Base-by-base conservation (phyloP, 2,888 invertebrate species). In the Chalcis sispes region DNA sequence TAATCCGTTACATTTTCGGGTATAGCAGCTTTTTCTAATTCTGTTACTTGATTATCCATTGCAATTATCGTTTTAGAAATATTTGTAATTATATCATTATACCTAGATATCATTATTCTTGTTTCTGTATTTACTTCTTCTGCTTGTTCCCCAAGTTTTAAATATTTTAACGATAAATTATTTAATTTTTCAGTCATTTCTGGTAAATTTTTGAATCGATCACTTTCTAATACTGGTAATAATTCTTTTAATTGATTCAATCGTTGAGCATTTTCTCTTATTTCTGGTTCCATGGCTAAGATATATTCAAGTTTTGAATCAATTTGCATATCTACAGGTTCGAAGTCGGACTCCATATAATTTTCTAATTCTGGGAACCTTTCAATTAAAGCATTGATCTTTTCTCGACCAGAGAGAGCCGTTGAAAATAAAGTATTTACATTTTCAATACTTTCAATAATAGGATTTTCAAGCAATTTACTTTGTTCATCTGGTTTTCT, bases 371-470 rank as follows among this genome's bases (percentile, higher is more conserved):
- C 89, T 1, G 88, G 87, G 81, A 91, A 84, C 67, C 90, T 86
- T 79, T 89, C 88, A 54, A 90, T 84, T 50, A 90, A 87, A 0
- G 85, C 82, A 56, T 89, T 89, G 20, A 90, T 86, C 20, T 89
- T 89, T 77, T 91, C 90, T 52, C 91, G 88, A 66, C 91, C 90
- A 75, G 90, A 90, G 20, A 91, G 79, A 1, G 91, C 90, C 7
- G 91, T 90, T 2, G 89, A 87, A 32, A 91, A 89, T 82, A 91
- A 87, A 1, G 90, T 90, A 79, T 91, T 90, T 0, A 89, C 89
- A 81, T 90, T 89, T 18, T 89, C 48, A 10, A 91, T 85, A 72
- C 87, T 86, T 76, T 90, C 90, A 0, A 90, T 84, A 13, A 91
- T 83, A n/a, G 87, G 82, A 77, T 80, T 86, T 76, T 87, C 85